These are phyloP conservation scores for Homarus gammarus DNA, from an alignment of 2,888 invertebrate species.

Conservation along the genomic window DNA sequence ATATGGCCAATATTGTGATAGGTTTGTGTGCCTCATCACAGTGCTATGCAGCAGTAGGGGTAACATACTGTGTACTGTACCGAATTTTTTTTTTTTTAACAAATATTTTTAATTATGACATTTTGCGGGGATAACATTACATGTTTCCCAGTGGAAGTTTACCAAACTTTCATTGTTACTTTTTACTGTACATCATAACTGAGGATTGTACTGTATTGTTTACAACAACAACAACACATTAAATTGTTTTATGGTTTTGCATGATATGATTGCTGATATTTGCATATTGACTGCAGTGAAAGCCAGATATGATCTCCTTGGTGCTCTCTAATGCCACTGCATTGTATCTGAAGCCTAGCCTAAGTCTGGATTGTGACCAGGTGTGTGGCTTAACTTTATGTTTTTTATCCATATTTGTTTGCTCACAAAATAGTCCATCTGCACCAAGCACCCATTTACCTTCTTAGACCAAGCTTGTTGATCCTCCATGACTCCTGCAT, in stretches of 20 bases:
- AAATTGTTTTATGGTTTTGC: neutral
- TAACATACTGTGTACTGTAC: no score
- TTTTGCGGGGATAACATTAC: no score
- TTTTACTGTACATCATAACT: constrained; percentile 3
- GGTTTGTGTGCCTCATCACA: no score
- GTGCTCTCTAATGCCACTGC: constrained; percentile 27
- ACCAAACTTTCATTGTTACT: constrained; percentile 32
- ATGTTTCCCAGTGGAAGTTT: neutral
- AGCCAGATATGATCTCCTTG: constrained; percentile 38
- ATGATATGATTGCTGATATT: constrained; percentile 11
- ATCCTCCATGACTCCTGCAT: no score
- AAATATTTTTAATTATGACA: no score
- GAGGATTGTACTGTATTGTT: no score
- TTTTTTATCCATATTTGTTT: neutral
- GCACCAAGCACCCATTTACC: no score
- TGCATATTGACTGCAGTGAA: constrained; percentile 42
- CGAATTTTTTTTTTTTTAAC: no score
- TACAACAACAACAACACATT: neutral
- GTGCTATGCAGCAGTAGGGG: no score
- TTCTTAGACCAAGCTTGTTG: no score
- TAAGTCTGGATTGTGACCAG: constrained; percentile 49
- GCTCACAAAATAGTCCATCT: no score
- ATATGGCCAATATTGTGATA: no score
- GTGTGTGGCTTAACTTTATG: constrained; percentile 32
- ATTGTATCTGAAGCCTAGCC: constrained; percentile 33